Base-by-base conservation (phyloP, 92 coral and sea anemone genomes). In the Paramuricea clavata region DNA sequence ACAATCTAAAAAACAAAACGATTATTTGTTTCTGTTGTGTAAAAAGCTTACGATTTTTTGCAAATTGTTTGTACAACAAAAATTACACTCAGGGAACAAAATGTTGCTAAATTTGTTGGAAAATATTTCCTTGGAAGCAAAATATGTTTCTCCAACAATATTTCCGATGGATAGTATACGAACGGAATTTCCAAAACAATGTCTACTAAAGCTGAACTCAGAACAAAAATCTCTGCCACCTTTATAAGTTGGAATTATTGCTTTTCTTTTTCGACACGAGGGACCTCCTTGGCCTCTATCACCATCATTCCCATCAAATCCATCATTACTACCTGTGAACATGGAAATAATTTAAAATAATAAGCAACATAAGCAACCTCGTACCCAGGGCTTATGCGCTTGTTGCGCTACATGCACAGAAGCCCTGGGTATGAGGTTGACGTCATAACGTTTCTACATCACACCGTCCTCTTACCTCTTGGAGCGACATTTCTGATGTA, bases 401-500 rank as follows among this genome's bases (percentile, higher is more conserved):
- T n/a, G n/a, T n/a, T n/a, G n/a, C n/a, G n/a, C n/a, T n/a, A n/a
- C n/a, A n/a, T n/a, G n/a, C n/a, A n/a, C n/a, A n/a, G n/a, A n/a
- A n/a, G n/a, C n/a, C n/a, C n/a, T n/a, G n/a, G n/a, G n/a, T n/a
- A n/a, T n/a, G n/a, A n/a, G n/a, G n/a, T n/a, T n/a, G n/a, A n/a
- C n/a, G n/a, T n/a, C n/a, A n/a, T n/a, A n/a, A n/a, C n/a, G n/a
- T n/a, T n/a, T n/a, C n/a, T n/a, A n/a, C n/a, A n/a, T n/a, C n/a
- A n/a, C n/a, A n/a, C n/a, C n/a, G 44, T 7, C 10, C 44, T 15
- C 82, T 76, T 28, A 76, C 82, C 82, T 23, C 2, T 19, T 3
- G 82, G 68, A 12, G 35, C 39, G 26, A 76, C 82, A 76, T 76
- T 76, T 33, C 65, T 54, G 44, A 76, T 68, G 28, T 76, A 76